Evolutionary conservation across 2,113 vertebrate species (phyloP).

Genomic region (Mesembrinibis cayennensis): DNA sequence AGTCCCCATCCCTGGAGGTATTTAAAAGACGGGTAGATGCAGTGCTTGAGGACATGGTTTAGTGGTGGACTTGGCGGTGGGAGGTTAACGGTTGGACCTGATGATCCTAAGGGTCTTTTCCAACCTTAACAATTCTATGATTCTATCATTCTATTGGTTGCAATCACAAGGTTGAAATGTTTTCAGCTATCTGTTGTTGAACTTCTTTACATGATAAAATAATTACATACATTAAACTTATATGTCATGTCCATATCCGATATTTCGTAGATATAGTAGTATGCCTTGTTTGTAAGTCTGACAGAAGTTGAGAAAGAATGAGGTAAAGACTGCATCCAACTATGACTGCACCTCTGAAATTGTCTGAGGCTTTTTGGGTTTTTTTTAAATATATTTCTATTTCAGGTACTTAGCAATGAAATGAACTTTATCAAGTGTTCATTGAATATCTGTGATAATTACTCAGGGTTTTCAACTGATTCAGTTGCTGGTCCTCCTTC

Average conservation of each 20-base stretch:
- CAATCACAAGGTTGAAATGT: not conserved
- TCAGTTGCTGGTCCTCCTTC: not conserved
- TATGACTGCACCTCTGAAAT: not conserved
- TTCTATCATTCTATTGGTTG: too few relatives aligned
- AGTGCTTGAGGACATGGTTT: too few relatives aligned
- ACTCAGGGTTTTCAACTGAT: not conserved
- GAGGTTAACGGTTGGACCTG: too few relatives aligned
- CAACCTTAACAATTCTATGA: too few relatives aligned
- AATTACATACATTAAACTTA: not conserved
- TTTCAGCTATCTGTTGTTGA: not conserved
- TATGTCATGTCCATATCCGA: fast-evolving
- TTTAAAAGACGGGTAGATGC: too few relatives aligned
- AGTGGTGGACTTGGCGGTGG: too few relatives aligned
- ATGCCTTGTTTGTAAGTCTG: not conserved
- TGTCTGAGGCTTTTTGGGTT: not conserved
- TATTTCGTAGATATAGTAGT: not conserved
- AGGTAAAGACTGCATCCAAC: not conserved
- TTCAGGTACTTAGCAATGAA: not conserved
- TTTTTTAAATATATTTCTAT: not conserved
- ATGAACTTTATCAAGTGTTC: not conserved
- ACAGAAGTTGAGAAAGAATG: not conserved
- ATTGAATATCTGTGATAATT: not conserved
- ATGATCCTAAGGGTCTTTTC: too few relatives aligned
- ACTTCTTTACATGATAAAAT: not conserved
- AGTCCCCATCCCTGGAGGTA: too few relatives aligned